Evolutionary conservation across 2,797 vertebrate genomes (phyloP).

Genomic region (Varecia variegata): DNA sequence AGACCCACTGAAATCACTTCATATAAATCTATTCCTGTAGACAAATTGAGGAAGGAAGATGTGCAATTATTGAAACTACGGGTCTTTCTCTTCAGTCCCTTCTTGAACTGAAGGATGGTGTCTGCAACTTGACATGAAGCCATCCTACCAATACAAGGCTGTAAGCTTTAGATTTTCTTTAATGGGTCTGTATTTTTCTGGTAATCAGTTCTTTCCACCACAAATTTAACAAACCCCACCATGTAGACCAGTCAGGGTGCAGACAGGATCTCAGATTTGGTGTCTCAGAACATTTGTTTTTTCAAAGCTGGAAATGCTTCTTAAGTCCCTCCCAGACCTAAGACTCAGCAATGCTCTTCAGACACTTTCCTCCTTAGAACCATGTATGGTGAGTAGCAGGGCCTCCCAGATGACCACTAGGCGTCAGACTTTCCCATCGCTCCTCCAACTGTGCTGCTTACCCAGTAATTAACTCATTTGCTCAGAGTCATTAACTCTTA

Average conservation of each 20-base stretch:
- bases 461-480: conserved; percentile 54
- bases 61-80: not conserved
- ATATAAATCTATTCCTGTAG: not conserved
- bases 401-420: conserved; percentile 68
- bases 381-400: not conserved
- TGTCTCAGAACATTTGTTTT: not conserved
- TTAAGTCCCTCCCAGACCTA: not conserved
- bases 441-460: not conserved
- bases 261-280: not conserved
- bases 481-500: conserved; percentile 41
- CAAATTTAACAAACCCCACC: not conserved
- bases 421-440: conserved; percentile 70
- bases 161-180: not conserved
- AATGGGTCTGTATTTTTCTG: not conserved
- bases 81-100: not conserved
- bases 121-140: not conserved
- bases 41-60: not conserved
- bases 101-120: not conserved
- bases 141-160: not conserved
- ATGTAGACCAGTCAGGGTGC: not conserved
- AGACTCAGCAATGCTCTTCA: not conserved
- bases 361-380: not conserved
- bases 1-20: not conserved
- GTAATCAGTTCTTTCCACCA: not conserved
- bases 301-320: not conserved